Conservation (phyloP, 37 sponge, comb jelly and placozoan species). For the Beroe ovata region DNA sequence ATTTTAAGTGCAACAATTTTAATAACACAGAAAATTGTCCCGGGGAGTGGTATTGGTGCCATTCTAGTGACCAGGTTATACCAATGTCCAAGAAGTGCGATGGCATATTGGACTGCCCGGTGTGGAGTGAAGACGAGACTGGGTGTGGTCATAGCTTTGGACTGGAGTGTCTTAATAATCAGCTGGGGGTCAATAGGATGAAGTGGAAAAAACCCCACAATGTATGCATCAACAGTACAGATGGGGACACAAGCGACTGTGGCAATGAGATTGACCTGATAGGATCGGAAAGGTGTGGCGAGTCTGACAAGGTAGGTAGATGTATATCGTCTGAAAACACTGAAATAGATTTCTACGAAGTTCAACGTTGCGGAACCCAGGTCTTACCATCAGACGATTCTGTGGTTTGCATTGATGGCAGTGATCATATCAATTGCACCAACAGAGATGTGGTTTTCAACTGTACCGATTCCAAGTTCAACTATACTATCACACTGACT, state of each 20-base stretch:
- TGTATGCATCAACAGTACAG: neutral
- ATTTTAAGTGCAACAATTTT: conserved; percentile 8
- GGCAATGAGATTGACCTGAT: neutral
- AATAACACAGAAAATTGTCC: neutral
- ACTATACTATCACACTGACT: neutral
- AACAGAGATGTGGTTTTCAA: conserved; percentile 32
- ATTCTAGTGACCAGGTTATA: neutral
- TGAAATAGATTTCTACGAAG: neutral
- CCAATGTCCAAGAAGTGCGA: neutral
- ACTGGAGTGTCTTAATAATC: neutral
- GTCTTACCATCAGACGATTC: neutral
- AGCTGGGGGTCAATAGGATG: neutral
- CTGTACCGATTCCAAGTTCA: neutral
- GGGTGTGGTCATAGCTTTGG: conserved; percentile 11
- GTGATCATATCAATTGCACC: conserved; percentile 54
- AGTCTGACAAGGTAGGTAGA: neutral
- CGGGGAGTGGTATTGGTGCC: conserved; percentile 1
- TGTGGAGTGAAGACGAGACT: neutral
- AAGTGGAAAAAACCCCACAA: neutral
- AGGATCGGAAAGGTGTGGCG: neutral
- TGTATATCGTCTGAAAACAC: neutral
- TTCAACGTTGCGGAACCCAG: conserved; percentile 16
- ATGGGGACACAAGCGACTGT: neutral
- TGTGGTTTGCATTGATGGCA: neutral
- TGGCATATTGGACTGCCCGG: neutral